Evolutionary conservation across 2,888 invertebrate species (phyloP).

Genomic region (Acanthococcus lagerstroemiae): DNA sequence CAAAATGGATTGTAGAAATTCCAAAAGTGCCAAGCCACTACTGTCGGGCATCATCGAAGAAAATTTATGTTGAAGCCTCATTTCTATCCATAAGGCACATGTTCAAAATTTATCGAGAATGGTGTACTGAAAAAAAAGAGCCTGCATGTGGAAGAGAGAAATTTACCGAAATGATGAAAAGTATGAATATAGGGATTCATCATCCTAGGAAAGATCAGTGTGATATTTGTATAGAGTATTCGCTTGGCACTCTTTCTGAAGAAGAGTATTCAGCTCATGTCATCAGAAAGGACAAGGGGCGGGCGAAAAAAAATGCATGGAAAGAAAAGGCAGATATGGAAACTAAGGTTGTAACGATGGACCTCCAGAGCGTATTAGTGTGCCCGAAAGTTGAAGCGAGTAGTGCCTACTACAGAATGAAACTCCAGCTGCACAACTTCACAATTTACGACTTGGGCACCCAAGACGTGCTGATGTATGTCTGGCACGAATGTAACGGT

Average conservation of each 20-base stretch:
- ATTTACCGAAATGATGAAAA: background rate
- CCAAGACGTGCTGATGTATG: slow-evolving; percentile 48
- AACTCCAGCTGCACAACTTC: slow-evolving; percentile 35
- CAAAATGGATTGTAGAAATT: background rate
- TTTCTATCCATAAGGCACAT: background rate
- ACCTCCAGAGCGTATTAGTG: slow-evolving; percentile 34
- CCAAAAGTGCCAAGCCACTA: background rate
- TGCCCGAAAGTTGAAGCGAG: slow-evolving; percentile 34
- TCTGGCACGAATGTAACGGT: slow-evolving; percentile 38
- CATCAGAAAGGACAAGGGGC: slow-evolving; percentile 13
- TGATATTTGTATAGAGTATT: slow-evolving; percentile 22
- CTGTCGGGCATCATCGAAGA: background rate
- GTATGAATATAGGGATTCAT: slow-evolving; percentile 21
- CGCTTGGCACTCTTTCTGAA: slow-evolving; percentile 15
- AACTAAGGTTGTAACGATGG: slow-evolving; percentile 33
- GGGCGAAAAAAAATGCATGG: slow-evolving; percentile 15
- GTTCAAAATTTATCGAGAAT: background rate
- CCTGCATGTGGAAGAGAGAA: background rate
- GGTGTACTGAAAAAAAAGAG: background rate
- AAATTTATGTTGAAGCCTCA: background rate
- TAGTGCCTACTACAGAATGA: slow-evolving; percentile 34
- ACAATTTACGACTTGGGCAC: slow-evolving; percentile 43
- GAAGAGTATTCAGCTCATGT: slow-evolving; percentile 18
- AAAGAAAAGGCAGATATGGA: slow-evolving; percentile 19
- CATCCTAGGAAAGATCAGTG: slow-evolving; percentile 27